These are phyloP conservation scores for Pyrocoelia pectoralis DNA, from an alignment of 2,888 invertebrate genomes.

Conservation along the genomic window DNA sequence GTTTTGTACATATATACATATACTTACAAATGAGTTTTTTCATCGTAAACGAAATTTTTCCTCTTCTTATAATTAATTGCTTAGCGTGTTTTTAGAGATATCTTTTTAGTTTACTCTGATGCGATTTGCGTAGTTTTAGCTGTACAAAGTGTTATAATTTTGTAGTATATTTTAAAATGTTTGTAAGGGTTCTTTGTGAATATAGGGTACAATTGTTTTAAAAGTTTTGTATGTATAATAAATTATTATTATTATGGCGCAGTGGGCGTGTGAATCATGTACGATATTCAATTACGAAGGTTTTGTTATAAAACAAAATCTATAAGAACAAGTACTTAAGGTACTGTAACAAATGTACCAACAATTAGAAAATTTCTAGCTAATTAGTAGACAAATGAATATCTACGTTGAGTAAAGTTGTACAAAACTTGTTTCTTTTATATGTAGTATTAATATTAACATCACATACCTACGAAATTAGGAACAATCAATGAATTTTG, in stretches of 20 bases:
- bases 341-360: not conserved
- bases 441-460: slow-evolving; percentile 6
- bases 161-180: slow-evolving; percentile 42
- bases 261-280: not conserved
- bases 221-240: slow-evolving; percentile 5
- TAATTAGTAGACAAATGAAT: not conserved
- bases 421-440: slow-evolving; percentile 10
- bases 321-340: slow-evolving; percentile 9
- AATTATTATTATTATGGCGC: slow-evolving; percentile 11
- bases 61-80: slow-evolving; percentile 36
- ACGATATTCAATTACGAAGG: not conserved
- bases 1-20: slow-evolving; percentile 23
- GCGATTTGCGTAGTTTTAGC: slow-evolving; percentile 25
- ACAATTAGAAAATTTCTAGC: slow-evolving; percentile 1
- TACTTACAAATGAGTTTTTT: slow-evolving; percentile 12
- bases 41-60: slow-evolving; percentile 15
- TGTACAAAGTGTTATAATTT: slow-evolving; percentile 49
- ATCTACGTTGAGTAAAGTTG: not conserved
- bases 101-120: slow-evolving; percentile 24
- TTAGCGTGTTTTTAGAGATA: slow-evolving; percentile 30
- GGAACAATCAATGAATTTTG: not conserved
- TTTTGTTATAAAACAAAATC: slow-evolving; percentile 1
- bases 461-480: slow-evolving; percentile 6
- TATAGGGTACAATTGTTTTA: slow-evolving; percentile 25
- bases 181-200: slow-evolving; percentile 40